These are phyloP conservation scores for Yponomeuta plumbellus DNA, from an alignment of 2,888 invertebrate genomes.

Conservation along the genomic window DNA sequence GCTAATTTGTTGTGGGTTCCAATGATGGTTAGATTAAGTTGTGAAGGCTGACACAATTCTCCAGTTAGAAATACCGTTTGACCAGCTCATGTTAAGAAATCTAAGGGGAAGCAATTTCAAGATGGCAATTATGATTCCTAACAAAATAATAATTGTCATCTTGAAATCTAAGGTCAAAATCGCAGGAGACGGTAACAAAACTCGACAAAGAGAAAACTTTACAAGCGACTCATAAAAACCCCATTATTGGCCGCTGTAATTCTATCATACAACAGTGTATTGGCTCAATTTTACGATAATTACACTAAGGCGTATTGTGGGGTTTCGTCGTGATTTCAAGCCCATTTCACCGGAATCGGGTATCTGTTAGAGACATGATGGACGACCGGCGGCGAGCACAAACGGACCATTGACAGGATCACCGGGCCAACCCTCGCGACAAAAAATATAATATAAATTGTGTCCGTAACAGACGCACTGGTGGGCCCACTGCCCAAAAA, in stretches of 20 bases:
- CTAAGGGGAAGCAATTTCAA: neutral
- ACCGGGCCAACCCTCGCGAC: conserved; percentile 41
- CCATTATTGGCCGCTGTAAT: conserved; percentile 29
- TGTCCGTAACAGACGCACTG: conserved; percentile 40
- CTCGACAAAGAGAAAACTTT: conserved; percentile 3
- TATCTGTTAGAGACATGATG: conserved; percentile 51
- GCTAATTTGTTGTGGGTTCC: conserved; percentile 3
- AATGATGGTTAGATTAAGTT: neutral
- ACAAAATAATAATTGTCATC: too few relatives aligned
- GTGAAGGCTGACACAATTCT: neutral
- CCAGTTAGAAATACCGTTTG: neutral
- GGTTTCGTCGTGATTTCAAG: conserved; percentile 60
- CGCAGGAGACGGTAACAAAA: neutral
- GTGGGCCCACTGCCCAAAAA: conserved; percentile 34
- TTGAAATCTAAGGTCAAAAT: neutral
- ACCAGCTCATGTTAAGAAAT: neutral
- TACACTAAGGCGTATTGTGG: conserved; percentile 53
- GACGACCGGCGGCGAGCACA: conserved; percentile 58
- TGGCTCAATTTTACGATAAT: conserved; percentile 54
- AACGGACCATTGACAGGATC: conserved; percentile 53
- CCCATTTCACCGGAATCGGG: conserved; percentile 59
- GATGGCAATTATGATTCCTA: neutral
- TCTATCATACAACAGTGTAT: conserved; percentile 39
- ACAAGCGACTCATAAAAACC: neutral
- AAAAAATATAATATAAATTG: conserved; percentile 35